Evolutionary conservation across 2,797 vertebrate species (phyloP), one percentile per base, ranked within the genome.

Genomic region (Parauchenoglanis punctatus): DNA sequence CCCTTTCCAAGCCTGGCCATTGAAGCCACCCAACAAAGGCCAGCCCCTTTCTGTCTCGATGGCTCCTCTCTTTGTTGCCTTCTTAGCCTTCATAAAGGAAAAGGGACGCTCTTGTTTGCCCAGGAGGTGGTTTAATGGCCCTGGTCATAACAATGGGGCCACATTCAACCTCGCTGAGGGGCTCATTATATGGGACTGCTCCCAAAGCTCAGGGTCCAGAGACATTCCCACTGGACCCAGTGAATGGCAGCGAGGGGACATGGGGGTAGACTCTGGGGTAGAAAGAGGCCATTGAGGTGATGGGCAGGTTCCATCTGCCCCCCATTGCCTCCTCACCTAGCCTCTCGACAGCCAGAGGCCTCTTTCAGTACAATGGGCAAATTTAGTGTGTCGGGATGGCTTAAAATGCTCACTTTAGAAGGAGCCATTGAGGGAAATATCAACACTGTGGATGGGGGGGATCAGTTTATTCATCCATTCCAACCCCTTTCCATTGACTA

Each of bases 281-380:
- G 94, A 97, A 97, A 97, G 92, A 88, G 94, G 92, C 96, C 96
- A 97, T 97, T 97, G 97, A 97, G 94, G 92, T 96, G 95, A 96
- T 94, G 96, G 97, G 96, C 97, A 98, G 97, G 97, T 98, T 97
- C 97, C 97, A 97, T 97, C 97, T 97, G 97, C 97, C 97, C 81
- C 96, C 95, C 96, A 95, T 92, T 95, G 95, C 92, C 87, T 97
- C 96, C 96, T 97, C 96, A 98, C 97, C 98, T 98, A 97, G 97
- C 96, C 96, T 97, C 95, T 95, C 94, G 93, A 96, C 95, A 96
- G 95, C 92, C 85, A 92, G 96, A 96, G 95, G 95, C 93, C 96
- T 96, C 96, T 96, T 91, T 87, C 17, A 90, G 92, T 94, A 97
- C 97, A 97, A 97, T 96, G 94, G 93, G 93, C 87, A 96, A 96